Evolutionary conservation across 2,888 invertebrate genomes (phyloP), one percentile per base, ranked within the genome.

Genomic region (Anthophora plumipes): DNA sequence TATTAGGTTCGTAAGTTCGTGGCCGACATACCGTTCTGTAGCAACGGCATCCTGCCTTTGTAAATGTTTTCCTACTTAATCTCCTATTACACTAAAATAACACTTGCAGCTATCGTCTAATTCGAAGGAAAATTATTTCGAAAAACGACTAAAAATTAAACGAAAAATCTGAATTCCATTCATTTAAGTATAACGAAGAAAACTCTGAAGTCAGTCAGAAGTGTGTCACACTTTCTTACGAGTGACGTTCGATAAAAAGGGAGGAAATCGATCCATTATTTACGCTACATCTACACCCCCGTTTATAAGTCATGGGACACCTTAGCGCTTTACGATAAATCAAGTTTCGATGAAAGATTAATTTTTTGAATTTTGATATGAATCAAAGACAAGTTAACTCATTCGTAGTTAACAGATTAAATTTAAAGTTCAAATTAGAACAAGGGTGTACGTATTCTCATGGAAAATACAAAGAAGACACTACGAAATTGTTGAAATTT

Each of bases 11-110:
- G 86, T 87, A 86, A 85, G 84, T 89, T 89, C 89, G 85, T 88
- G 88, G 89, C 85, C 88, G 90, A 78, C 81, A 85, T 82, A 86
- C 86, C 82, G 77, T 84, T 80, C 59, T 73, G 79, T 81, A 31
- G 31, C 31, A 83, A 83, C 89, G 87, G 90, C 89, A 90, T 91
- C 90, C 89, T 90, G 89, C 87, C 90, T 91, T 91, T 91, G 90
- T 89, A 82, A 82, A 78, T 78, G 85, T 84, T 78, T 78, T 59
- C 81, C 76, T 79, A 50, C 55, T 61, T 55, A 64, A 69, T 66
- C 64, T 68, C 69, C 59, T 43, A 57, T 43, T 43, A 31, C 37
- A 41, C 9, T 52, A 61, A 67, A 22, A 59, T 31, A 67, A 61
- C 63, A 41, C n/a, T 7, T 54, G 25, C 20, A 55, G 22, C 61